A percentile compares a stretch with the other conserved stretches of the same genome.
phyloP scores from a whole-genome alignment of 1,140 invertebrate species.

The Drosophila triauraria region DNA sequence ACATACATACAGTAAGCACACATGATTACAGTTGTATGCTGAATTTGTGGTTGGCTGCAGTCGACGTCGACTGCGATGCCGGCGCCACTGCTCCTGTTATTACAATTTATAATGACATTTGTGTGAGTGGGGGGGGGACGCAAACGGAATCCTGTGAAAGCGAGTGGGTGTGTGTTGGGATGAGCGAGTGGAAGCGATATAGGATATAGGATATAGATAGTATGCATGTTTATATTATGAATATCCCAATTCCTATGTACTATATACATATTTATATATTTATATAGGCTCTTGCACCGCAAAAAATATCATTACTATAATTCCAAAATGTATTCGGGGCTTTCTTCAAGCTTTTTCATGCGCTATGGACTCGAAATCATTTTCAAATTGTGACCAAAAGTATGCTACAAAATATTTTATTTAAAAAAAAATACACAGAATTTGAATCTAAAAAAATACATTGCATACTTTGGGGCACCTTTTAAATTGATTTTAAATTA shows the following conservation, averaged over 20 bases:
- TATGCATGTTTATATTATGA: constrained; percentile 76
- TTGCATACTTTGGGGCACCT: background rate
- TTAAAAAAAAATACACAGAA: no score
- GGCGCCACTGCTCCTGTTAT: constrained; percentile 74
- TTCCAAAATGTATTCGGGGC: background rate
- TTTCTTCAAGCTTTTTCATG: background rate
- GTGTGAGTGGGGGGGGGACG: constrained; percentile 46
- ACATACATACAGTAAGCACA: constrained; percentile 71
- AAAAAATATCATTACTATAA: constrained; percentile 3
- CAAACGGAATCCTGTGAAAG: constrained; percentile 35
- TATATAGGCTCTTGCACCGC: background rate
- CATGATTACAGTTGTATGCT: constrained; percentile 83
- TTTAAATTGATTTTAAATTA: background rate
- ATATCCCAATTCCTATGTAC: constrained; percentile 58
- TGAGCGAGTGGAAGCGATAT: constrained; percentile 60
- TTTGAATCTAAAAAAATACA: no score
- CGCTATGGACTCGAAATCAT: background rate
- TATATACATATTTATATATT: constrained; percentile 22
- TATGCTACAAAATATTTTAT: background rate
- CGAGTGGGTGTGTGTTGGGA: constrained; percentile 33
- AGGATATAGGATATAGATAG: constrained; percentile 66
- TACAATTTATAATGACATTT: constrained; percentile 84
- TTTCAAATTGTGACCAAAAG: background rate
- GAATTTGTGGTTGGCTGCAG: constrained; percentile 79
- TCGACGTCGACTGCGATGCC: constrained; percentile 37